Evolutionary conservation across 2,888 invertebrate species (phyloP), one percentile per base, ranked within the genome.

Genomic region (Himalopsyche tibetana): DNA sequence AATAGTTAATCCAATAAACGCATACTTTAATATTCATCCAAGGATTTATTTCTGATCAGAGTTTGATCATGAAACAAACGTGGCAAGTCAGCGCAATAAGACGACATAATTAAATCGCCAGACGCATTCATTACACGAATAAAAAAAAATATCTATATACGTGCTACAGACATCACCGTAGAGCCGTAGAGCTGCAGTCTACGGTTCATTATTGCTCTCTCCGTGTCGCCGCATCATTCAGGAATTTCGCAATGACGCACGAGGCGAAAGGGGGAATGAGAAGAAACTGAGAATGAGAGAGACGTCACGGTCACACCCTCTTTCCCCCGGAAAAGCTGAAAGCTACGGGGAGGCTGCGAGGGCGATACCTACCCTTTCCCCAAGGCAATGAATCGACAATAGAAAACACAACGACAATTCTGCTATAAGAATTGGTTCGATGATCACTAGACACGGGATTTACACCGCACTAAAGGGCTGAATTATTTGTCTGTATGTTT

Each of bases 161-260:
- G 51, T 8, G 51, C 15, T 51, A 63, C n/a, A 5, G 9, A 63
- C 15, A 63, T 63, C 63, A 19, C 4, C 19, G 19, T 63, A 63
- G 63, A 63, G 19, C 63, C 19, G 63, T 63, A 63, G 28, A 63
- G 11, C 63, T 63, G 63, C 63, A 63, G 63, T 63, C 63, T 63
- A 28, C 28, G 63, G 11, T 19, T 63, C 63, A 63, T 63, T 63
- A 63, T 63, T 63, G 63, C 63, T 63, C 28, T 63, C 63, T 63
- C 19, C 63, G n/a, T 63, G 63, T 63, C 63, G n/a, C 63, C 19
- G 19, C 63, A 63, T 63, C 63, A 63, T 63, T 63, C 63, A 63
- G 63, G 63, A 63, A 63, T 63, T 63, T 63, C 63, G 63, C 63
- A 28, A 63, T 63, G 63, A 63, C 63, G 63, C 63, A 63, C 63